Evolutionary conservation across 2,113 vertebrate genomes (phyloP).

Genomic region (Lepidothrix coronata): DNA sequence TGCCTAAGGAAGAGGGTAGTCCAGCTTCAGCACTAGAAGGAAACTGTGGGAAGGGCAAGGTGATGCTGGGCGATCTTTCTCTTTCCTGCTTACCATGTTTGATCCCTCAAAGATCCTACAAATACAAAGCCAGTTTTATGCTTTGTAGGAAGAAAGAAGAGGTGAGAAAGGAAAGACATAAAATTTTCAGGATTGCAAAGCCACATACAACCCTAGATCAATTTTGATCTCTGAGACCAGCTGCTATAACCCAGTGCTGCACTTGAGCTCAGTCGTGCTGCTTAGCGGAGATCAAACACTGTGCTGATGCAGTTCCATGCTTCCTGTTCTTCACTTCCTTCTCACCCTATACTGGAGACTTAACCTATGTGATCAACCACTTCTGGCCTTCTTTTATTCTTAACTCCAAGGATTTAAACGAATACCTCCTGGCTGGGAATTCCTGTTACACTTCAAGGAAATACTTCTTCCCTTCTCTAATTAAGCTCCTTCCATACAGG

Average conservation of each 20-base stretch:
- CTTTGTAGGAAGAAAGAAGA: not conserved
- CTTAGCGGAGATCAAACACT: not conserved
- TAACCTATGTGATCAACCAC: not conserved
- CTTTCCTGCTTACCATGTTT: not conserved
- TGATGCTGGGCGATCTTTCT: not conserved
- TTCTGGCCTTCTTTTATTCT: not conserved
- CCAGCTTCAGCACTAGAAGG: not conserved
- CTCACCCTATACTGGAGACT: not conserved
- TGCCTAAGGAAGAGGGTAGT: not conserved
- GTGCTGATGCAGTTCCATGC: not conserved
- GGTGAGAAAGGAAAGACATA: not conserved
- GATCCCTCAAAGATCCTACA: not conserved
- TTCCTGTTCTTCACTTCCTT: not conserved
- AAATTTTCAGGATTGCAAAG: not conserved
- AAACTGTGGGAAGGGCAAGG: not conserved
- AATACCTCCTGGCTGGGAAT: constrained; percentile 32
- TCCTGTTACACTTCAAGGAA: not conserved
- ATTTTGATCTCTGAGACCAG: not conserved
- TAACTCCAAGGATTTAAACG: not conserved
- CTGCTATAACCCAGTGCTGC: not conserved
- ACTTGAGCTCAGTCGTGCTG: not conserved
- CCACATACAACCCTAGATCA: not conserved
- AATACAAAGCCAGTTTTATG: not conserved
- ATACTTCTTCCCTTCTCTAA: not conserved
- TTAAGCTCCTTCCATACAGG: not conserved